Percentiles rank a stretch among this genome's conserved stretches.
phyloP scores from a whole-genome alignment of 2,888 invertebrate genomes.

The Cheilosia pagana region DNA sequence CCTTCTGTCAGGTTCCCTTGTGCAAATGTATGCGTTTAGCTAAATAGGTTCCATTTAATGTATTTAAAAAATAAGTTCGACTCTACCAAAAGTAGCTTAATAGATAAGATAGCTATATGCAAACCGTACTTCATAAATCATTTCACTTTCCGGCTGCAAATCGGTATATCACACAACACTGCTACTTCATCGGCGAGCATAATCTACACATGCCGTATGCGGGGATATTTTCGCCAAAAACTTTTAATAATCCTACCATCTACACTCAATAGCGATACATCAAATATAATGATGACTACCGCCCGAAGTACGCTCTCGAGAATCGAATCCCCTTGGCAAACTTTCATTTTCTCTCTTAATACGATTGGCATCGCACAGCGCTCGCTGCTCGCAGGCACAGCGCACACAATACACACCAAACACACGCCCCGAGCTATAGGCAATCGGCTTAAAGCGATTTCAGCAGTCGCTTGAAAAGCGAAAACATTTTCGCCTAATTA shows the following conservation, averaged over 20 bases:
- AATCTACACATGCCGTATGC: too few species aligned
- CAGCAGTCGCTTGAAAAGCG: slow-evolving; percentile 46
- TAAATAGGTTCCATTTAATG: too few species aligned
- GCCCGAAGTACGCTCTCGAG: background rate
- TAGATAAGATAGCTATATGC: too few species aligned
- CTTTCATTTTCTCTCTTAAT: slow-evolving; percentile 41
- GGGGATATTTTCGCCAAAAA: background rate
- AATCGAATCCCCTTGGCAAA: slow-evolving; percentile 37
- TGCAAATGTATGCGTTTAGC: too few species aligned
- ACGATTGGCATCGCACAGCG: background rate
- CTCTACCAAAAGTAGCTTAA: too few species aligned
- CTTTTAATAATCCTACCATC: background rate
- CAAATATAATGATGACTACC: slow-evolving; percentile 1
- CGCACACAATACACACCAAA: background rate
- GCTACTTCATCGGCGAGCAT: too few species aligned
- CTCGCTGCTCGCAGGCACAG: too few species aligned
- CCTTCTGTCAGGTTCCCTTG: too few species aligned
- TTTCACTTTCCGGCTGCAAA: too few species aligned
- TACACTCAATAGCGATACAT: background rate
- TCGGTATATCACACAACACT: too few species aligned
- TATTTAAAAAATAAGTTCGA: too few species aligned
- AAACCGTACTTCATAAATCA: too few species aligned
- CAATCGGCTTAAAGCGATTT: slow-evolving; percentile 35
- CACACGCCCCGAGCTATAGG: background rate
- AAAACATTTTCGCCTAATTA: slow-evolving; percentile 58